These are phyloP conservation scores for Chrysocyon brachyurus DNA, from an alignment of 2,797 vertebrate genomes.

Conservation along the genomic window DNA sequence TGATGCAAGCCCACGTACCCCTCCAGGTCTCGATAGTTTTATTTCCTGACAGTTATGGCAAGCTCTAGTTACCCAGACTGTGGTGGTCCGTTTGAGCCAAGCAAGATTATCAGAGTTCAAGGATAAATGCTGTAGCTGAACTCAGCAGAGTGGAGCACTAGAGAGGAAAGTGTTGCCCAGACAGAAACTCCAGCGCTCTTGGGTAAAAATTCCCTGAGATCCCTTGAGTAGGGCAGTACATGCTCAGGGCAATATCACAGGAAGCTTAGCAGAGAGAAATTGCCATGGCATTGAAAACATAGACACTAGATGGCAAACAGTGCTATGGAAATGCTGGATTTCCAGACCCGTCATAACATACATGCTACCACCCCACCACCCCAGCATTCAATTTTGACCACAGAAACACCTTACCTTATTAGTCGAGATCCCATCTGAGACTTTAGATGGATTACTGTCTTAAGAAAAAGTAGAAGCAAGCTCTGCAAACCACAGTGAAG, in stretches of 20 bases:
- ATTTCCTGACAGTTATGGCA: background rate
- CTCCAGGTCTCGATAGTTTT: background rate
- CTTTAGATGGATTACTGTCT: background rate
- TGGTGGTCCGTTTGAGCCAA: background rate
- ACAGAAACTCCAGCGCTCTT: background rate
- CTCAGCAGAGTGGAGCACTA: background rate
- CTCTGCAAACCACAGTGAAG: background rate
- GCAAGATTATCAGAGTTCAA: background rate
- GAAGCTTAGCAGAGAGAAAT: background rate
- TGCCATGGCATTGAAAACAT: background rate
- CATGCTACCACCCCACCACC: background rate
- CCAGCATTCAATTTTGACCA: background rate
- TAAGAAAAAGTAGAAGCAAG: background rate
- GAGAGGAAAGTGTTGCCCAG: background rate
- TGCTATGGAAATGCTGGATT: background rate
- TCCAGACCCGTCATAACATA: background rate
- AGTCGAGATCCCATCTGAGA: background rate
- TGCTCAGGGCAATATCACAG: background rate
- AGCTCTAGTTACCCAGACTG: background rate
- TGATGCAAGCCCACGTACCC: rapidly evolving
- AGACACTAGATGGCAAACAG: background rate
- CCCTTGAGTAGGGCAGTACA: background rate
- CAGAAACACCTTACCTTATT: background rate
- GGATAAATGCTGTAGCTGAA: background rate
- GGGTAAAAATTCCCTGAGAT: background rate